phyloP scores from a whole-genome alignment of 2,888 invertebrate species.

The Sipha maydis region DNA sequence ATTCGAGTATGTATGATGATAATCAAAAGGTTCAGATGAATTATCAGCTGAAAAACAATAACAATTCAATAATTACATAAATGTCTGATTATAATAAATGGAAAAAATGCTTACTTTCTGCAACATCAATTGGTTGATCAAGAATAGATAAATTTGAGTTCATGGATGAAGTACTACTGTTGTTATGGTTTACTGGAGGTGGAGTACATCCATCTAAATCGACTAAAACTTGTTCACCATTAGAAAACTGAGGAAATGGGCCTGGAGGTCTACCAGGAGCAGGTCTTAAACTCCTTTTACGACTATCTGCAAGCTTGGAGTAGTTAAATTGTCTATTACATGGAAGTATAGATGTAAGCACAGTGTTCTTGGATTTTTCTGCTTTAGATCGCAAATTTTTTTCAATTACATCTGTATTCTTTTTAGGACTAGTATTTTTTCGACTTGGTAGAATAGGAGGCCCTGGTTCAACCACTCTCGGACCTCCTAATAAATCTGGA shows the following conservation, averaged over 20 bases:
- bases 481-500: conserved; percentile 73
- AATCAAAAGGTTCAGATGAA: conserved; percentile 45
- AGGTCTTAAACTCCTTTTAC: conserved; percentile 60
- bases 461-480: conserved; percentile 27
- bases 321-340: conserved; percentile 76
- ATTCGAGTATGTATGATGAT: conserved; percentile 26
- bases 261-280: conserved; percentile 64
- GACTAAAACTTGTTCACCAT: conserved; percentile 48
- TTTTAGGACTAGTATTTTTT: conserved; percentile 64
- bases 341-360: conserved; percentile 45
- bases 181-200: conserved; percentile 49
- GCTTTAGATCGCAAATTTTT: conserved; percentile 41
- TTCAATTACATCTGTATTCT: neutral
- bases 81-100: conserved; percentile 66
- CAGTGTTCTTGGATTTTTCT: conserved; percentile 46
- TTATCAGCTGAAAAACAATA: conserved; percentile 40
- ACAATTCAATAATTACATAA: conserved; percentile 65
- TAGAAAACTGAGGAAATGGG: conserved; percentile 49
- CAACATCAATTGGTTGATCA: conserved; percentile 80
- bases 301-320: conserved; percentile 80
- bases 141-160: conserved; percentile 71
- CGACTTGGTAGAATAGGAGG: conserved; percentile 59
- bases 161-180: conserved; percentile 22
- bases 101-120: conserved; percentile 69
- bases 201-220: conserved; percentile 75